Percentiles rank a stretch among this genome's conserved stretches.
Evolutionary conservation across 2,888 invertebrate genomes (phyloP).

Genomic region (Alentia gelatinosa): DNA sequence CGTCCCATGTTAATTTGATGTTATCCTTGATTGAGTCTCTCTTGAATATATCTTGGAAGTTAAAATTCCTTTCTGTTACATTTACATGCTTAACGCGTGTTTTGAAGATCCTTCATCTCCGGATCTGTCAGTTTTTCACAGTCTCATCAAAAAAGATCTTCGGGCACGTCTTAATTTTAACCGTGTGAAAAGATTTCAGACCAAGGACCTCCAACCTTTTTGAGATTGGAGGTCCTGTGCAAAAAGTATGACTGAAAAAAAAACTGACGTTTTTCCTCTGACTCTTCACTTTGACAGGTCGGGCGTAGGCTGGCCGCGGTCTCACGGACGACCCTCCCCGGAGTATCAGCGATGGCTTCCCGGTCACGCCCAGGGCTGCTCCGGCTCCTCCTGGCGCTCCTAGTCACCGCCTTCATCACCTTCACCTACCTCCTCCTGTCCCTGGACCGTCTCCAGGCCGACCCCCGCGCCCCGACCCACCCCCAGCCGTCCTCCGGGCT

Average conservation of each 20-base stretch:
- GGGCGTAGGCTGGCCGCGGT: background rate
- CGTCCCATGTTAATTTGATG: too few species aligned
- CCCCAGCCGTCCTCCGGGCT: background rate
- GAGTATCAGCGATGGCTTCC: background rate
- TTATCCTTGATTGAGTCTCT: too few species aligned
- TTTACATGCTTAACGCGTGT: too few species aligned
- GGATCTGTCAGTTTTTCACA: too few species aligned
- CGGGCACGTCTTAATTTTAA: too few species aligned
- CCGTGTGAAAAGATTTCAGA: too few species aligned
- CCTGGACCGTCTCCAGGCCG: conserved; percentile 26
- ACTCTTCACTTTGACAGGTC: background rate
- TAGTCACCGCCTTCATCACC: background rate
- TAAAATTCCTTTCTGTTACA: too few species aligned
- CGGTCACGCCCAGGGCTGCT: background rate
- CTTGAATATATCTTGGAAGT: too few species aligned
- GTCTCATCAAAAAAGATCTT: too few species aligned
- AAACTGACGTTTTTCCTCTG: background rate
- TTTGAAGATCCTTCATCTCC: too few species aligned
- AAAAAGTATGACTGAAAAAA: too few species aligned
- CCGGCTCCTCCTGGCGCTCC: background rate
- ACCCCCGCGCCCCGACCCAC: background rate
- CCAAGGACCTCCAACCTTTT: background rate
- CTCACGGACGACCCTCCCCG: background rate
- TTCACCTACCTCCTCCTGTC: conserved; percentile 40
- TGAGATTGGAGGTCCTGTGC: background rate